Base-by-base conservation (phyloP, 1,140 invertebrate species). In the Aphelenchoides besseyi region DNA sequence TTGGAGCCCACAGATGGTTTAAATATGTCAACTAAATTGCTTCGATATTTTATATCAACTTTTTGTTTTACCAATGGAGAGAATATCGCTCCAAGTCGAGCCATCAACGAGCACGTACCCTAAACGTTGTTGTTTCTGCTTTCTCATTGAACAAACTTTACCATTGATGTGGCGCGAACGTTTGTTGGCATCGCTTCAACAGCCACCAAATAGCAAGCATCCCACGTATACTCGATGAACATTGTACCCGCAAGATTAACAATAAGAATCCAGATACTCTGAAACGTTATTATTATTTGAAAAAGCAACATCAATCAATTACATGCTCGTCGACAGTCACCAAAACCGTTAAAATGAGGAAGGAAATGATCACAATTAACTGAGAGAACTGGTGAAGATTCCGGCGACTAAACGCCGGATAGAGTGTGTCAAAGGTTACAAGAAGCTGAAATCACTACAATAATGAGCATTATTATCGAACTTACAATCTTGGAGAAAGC, bases 211-310 rank as follows among this genome's bases (percentile, higher is more conserved):
- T 82, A 82, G 36, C 81, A 83, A 9, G 81, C 80, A 69, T 82
- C 80, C 80, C 80, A 82, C 1, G 81, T 81, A 61, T 83, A 83
- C 55, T 82, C 80, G 68, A 82, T 78, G 69, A 82, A 82, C 1
- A 83, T 73, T 2, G 74, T 79, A 12, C 80, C 80, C 30, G 79
- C 68, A 1, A 83, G 52, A 59, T 81, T 82, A 16, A 79, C 52
- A n/a, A 83, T 62, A 23, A 82, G 71, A 67, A 82, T 79, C 3
- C 41, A 70, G 1, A 78, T 55, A 28, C 80, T 77, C 74, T 82
- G 59, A 61, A 77, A 64, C 5, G 5, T 59, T 16, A 59, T 1
- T 1, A 3, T 12, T 8, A 66, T 66, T 5, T 18, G 5, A 2
- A 35, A 35, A 66, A 64, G 12, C 3, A 33, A 2, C 2, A 32